Conservation (phyloP, 1,140 invertebrate species). For the Drosophila varians region DNA sequence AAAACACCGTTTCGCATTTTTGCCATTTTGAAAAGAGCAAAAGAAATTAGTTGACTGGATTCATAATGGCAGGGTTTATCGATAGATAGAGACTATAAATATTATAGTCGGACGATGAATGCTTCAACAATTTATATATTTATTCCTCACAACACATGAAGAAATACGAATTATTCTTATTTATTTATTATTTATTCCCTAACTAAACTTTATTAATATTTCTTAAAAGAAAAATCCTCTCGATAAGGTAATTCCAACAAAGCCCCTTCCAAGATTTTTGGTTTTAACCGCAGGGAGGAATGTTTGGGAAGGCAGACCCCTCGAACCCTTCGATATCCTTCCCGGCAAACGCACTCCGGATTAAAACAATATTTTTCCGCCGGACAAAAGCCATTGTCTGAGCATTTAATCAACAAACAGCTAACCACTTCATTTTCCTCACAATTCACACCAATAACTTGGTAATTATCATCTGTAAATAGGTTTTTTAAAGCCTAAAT, state of each 20-base stretch:
- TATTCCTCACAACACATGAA: no score
- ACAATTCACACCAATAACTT: constrained; percentile 40
- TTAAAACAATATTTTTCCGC: constrained; percentile 48
- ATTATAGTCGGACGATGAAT: not conserved
- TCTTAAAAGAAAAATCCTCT: not conserved
- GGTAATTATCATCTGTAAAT: constrained; percentile 22
- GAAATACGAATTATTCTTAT: no score
- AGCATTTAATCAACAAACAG: constrained; percentile 43
- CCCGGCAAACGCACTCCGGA: constrained; percentile 54
- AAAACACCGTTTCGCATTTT: constrained; percentile 8
- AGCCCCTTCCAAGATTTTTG: not conserved
- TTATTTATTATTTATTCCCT: no score
- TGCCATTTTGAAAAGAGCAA: constrained; percentile 14
- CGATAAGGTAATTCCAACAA: constrained; percentile 4
- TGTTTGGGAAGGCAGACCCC: constrained; percentile 40
- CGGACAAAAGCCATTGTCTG: constrained; percentile 19
- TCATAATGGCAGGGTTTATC: not conserved
- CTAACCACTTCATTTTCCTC: constrained; percentile 48
- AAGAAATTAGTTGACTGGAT: not conserved
- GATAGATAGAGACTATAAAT: not conserved
- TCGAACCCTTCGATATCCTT: constrained; percentile 28
- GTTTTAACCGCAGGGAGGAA: not conserved
- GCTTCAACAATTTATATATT: no score
- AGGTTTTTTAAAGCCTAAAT: not conserved
- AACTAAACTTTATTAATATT: not conserved